Evolutionary conservation across 30 jellyfish, hydroid and myxozoan species (phyloP), one percentile per base, ranked within the genome.

Genomic region (Nemopilema nomurai): DNA sequence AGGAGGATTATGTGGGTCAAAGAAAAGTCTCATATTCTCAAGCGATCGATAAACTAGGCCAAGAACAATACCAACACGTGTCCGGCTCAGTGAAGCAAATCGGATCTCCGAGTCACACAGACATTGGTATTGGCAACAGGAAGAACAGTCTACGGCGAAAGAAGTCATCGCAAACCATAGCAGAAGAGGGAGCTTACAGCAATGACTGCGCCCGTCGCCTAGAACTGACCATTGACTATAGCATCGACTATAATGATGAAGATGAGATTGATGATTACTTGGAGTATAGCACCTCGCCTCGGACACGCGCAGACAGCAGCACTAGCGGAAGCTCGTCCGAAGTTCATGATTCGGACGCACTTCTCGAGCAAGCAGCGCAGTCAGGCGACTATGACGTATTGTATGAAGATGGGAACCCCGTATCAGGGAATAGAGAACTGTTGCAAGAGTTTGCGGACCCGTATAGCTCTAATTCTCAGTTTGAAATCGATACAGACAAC

Each of bases 151-250:
- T 78, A 8, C 71, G 88, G 31, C 88, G 88, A n/a, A 31, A 33
- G 28, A 64, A 29, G 32, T 78, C 88, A 31, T 31, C 28, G 20
- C 66, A 65, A 4, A 53, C 30, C 20, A n/a, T 27, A 23, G 29
- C 66, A 49, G 70, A 73, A 4, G 21, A n/a, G 21, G 49, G 28
- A 18, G 68, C 31, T 0, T 27, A 18, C 16, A 50, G 33, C 9
- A 84, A 77, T 49, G 89, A 74, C 7, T 76, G 26, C 33, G 24
- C 22, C 49, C 67, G 24, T 30, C 88, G 88, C 52, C 62, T 91
- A 8, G 97, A 91, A 74, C 74, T 91, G 51, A 82, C 87, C 51
- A 91, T 91, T 62, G 98, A 91, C 69, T 91, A 91, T 62, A 87
- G 97, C 62, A 71, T 86, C 28, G 96, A 86, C 51, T 73, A 81